Evolutionary conservation across 1,140 invertebrate species (phyloP), one percentile per base, ranked within the genome.

Genomic region (Polyergus mexicanus): DNA sequence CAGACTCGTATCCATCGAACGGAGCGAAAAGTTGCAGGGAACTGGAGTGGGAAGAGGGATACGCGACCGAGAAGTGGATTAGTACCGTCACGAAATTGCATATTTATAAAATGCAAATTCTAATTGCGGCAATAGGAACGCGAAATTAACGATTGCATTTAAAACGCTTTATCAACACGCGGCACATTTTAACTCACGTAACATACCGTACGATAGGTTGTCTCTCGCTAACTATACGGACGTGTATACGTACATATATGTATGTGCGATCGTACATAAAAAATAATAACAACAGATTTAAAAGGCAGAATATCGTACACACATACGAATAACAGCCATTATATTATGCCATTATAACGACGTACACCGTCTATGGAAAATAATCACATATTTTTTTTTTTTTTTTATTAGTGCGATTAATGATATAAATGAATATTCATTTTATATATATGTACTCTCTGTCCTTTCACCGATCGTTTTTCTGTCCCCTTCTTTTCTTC

Each of bases 81-180:
- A 47, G 47, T 25, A 10, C 60, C 44, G 51, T 22, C 22, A 35
- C 47, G 16, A 66, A 83, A 80, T 69, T 89, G 85, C 89, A 92
- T 92, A 92, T 92, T 92, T 90, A 92, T 92, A 91, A 91, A 89
- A 92, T 92, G 91, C 87, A 89, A 92, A 92, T 92, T 89, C 86
- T 88, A 90, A 92, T 92, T 89, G 88, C 91, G 35, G 84, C 88
- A 92, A 92, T 89, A 91, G 87, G 76, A 88, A 92, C 78, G 87
- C 85, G 56, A 87, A 86, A 91, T 92, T 92, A 89, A 92, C 90
- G 89, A 92, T 92, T 88, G 88, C 87, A 90, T 89, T 92, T 90
- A 87, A 92, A 91, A 92, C 76, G 84, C 84, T 91, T 91, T 90
- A 91, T 92, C 90, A 89, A 84, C 72, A 58, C 38, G 68, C 62